Base-by-base conservation (phyloP, 2,888 invertebrate species). In the Trypoxylon attenuatum region DNA sequence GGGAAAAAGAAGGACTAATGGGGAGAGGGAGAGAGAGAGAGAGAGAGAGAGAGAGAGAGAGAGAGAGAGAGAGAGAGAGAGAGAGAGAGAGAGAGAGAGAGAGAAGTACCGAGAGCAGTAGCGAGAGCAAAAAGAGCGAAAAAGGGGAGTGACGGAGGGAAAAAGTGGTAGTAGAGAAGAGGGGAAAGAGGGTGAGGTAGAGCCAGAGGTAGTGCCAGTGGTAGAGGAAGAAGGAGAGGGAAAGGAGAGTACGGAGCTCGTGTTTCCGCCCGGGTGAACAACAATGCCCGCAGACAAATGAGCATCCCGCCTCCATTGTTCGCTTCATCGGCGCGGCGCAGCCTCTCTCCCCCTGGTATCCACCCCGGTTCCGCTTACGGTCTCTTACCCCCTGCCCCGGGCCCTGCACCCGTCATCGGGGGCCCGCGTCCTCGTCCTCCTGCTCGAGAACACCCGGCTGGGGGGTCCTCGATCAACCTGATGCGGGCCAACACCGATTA, bases 281-380 rank as follows among this genome's bases (percentile, higher is more conserved):
- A 86, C 85, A 85, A 86, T 86, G 82, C 85, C 82, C 82, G 84
- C 85, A 86, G 86, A 86, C 86, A 86, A 86, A 86, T 86, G 86
- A 86, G 86, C 86, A 86, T 84, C 85, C 86, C 85, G 84, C 84
- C 84, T 85, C 82, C 82, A 86, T 86, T 86, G 86, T 86, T 86
- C 83, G 82, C 75, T 81, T 79, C 79, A 79, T 83, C 83, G 83
- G 82, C 82, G 80, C 79, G 71, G 80, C 72, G 74, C 73, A 77
- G 71, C 77, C 76, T 78, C 77, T 63, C 68, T n/a, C n/a, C n/a
- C 71, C 65, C 63, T 59, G 73, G 69, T 75, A 71, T 70, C 72
- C 70, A 68, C 71, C 70, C 70, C 53, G 71, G 50, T 70, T 70
- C 70, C 71, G 67, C 76, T 71, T 64, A 60, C 69, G 68, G 50